These are phyloP conservation scores for Drosophila maculinotata DNA, from an alignment of 2,888 invertebrate species.

Conservation along the genomic window DNA sequence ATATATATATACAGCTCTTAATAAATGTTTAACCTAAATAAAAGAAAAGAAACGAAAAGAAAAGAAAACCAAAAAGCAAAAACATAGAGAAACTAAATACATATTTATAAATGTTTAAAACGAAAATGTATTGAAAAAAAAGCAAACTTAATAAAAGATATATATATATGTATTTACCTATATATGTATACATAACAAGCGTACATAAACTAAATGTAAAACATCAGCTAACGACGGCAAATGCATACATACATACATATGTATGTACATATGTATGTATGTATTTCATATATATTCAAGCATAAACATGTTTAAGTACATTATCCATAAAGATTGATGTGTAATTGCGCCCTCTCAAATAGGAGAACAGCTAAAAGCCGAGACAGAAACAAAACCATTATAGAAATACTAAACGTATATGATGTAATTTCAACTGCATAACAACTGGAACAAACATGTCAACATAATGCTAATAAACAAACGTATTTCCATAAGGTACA, in stretches of 20 bases:
- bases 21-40: slow-evolving; percentile 53
- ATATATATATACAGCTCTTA: slow-evolving; percentile 54
- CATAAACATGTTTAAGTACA: slow-evolving; percentile 5
- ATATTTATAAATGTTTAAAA: slow-evolving; percentile 71
- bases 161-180: slow-evolving; percentile 25
- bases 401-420: slow-evolving; percentile 28
- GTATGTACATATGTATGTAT: background rate
- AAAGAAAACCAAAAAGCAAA: no score
- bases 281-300: slow-evolving; percentile 4
- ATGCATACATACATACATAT: slow-evolving; percentile 23
- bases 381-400: slow-evolving; percentile 13
- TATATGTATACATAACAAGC: no score
- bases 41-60: slow-evolving; percentile 14
- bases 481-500: slow-evolving; percentile 42
- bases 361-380: background rate
- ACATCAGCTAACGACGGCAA: slow-evolving; percentile 24
- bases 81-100: slow-evolving; percentile 43
- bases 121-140: slow-evolving; percentile 47
- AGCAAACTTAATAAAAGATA: slow-evolving; percentile 23
- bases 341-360: background rate
- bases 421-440: slow-evolving; percentile 31
- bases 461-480: slow-evolving; percentile 27
- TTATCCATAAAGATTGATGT: slow-evolving; percentile 16
- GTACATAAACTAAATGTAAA: slow-evolving; percentile 19
- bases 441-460: slow-evolving; percentile 24